Evolutionary conservation across 2,888 invertebrate species (phyloP).

Genomic region (Gryllus longicercus): DNA sequence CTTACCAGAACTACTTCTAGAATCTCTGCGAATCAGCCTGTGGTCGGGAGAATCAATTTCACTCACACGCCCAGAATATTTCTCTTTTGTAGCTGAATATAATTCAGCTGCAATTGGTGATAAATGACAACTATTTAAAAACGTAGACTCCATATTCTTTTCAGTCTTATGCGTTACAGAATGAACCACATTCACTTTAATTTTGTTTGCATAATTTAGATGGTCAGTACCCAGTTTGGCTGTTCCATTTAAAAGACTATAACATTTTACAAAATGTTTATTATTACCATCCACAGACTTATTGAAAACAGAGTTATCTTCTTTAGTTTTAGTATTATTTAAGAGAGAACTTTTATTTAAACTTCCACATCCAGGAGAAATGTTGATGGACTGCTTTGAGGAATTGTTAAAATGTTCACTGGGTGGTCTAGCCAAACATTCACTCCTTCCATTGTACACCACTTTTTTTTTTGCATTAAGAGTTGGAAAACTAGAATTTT

Average conservation of each 20-base stretch:
- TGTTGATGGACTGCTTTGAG: background rate
- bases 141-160: background rate
- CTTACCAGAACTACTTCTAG: background rate
- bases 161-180: background rate
- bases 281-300: background rate
- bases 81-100: background rate
- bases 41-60: background rate
- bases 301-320: background rate
- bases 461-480: too few species aligned
- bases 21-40: background rate
- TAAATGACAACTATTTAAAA: background rate
- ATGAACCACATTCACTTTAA: background rate
- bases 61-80: background rate
- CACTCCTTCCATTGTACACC: background rate
- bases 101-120: background rate
- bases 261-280: background rate
- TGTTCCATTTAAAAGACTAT: background rate
- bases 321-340: background rate
- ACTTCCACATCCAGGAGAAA: background rate
- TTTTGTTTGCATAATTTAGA: background rate
- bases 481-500: too few species aligned
- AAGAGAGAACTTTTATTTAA: background rate
- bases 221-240: background rate
- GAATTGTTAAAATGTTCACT: background rate
- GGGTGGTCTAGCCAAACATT: background rate